phyloP scores from a whole-genome alignment of 2,888 invertebrate genomes.

The Phorcus lineatus region DNA sequence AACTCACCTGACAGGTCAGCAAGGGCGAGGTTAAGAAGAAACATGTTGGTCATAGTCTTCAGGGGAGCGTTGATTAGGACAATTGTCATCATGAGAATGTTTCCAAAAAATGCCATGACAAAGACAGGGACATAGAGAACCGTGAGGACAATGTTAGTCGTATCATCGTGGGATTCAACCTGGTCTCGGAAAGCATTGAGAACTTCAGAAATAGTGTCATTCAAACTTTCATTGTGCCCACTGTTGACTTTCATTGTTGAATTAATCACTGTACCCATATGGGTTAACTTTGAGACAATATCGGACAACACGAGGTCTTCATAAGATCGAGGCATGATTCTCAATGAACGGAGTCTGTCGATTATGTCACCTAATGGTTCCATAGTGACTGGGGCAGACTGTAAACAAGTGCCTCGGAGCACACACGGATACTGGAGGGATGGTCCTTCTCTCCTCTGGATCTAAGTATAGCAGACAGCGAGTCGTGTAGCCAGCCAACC shows the following conservation, averaged over 20 bases:
- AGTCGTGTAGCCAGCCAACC: too few relatives aligned
- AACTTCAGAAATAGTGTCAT: background rate
- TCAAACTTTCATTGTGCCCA: background rate
- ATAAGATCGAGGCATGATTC: background rate
- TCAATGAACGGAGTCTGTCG: background rate
- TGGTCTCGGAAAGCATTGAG: constrained; percentile 15
- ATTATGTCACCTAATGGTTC: background rate
- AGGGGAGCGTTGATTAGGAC: constrained; percentile 7
- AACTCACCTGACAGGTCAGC: constrained; percentile 21
- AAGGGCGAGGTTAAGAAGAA: constrained; percentile 11
- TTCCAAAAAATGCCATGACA: constrained; percentile 10
- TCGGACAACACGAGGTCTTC: background rate
- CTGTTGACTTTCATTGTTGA: background rate
- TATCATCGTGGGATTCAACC: background rate
- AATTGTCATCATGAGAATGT: background rate
- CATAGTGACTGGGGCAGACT: background rate
- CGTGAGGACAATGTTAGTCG: background rate
- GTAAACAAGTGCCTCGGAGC: too few relatives aligned
- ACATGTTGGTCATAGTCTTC: constrained; percentile 21
- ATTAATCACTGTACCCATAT: background rate
- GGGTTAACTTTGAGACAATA: background rate
- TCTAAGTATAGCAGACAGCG: too few relatives aligned
- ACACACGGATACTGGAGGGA: too few relatives aligned
- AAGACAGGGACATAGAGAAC: constrained; percentile 19
- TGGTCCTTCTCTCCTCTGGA: too few relatives aligned